Conservation (phyloP, 1,140 invertebrate genomes). For the Rhyzopertha dominica region DNA sequence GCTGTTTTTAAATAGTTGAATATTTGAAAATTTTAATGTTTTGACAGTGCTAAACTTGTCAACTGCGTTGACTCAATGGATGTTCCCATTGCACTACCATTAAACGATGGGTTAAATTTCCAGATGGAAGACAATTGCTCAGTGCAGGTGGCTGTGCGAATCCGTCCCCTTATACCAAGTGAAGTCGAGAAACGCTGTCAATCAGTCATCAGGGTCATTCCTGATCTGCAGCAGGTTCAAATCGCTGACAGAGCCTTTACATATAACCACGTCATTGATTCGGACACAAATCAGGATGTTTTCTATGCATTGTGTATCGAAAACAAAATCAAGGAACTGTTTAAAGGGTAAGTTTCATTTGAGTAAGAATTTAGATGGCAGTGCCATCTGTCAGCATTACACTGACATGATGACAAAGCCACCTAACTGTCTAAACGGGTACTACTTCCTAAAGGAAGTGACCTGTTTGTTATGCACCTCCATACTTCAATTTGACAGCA, state of each 20-base stretch:
- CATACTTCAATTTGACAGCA: no score
- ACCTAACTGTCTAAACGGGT: no score
- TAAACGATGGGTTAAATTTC: no score
- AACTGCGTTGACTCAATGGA: no score
- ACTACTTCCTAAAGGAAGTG: no score
- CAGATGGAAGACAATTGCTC: slow-evolving; percentile 41
- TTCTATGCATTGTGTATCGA: slow-evolving; percentile 76
- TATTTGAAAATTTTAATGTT: no score
- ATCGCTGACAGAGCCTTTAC: slow-evolving; percentile 76
- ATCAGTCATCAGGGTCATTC: slow-evolving; percentile 57
- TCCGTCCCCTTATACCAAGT: slow-evolving; percentile 69
- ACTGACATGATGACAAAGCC: no score
- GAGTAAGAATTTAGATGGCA: background rate
- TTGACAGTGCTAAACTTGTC: no score
- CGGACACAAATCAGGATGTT: slow-evolving; percentile 61
- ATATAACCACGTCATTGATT: slow-evolving; percentile 81
- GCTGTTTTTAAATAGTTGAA: no score
- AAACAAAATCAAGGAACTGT: slow-evolving; percentile 68
- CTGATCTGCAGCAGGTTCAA: slow-evolving; percentile 62
- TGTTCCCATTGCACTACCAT: no score
- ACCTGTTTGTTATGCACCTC: no score
- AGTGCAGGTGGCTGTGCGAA: slow-evolving; percentile 71
- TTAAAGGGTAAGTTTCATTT: slow-evolving; percentile 55
- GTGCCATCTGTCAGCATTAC: no score
- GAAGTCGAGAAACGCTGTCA: slow-evolving; percentile 67